These are phyloP conservation scores for Eupithecia abbreviata DNA, from an alignment of 2,888 invertebrate genomes.

Conservation along the genomic window DNA sequence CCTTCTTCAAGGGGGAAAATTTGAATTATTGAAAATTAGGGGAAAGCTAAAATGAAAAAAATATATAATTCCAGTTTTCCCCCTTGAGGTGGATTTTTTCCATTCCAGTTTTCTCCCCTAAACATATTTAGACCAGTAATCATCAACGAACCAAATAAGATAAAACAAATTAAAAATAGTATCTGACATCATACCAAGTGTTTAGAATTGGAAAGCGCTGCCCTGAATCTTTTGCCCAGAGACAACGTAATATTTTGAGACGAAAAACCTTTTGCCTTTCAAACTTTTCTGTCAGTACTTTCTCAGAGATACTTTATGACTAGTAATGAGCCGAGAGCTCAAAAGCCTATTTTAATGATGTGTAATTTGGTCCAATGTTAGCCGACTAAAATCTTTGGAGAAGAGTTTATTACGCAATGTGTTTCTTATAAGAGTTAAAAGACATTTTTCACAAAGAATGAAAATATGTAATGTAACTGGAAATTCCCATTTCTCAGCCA, in stretches of 20 bases:
- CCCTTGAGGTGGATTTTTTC: too few relatives aligned
- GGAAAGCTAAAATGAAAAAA: too few relatives aligned
- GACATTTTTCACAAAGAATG: neutral
- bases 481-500: too few relatives aligned
- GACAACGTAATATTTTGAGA: neutral
- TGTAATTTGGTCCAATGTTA: neutral
- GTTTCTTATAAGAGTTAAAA: neutral
- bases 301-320: constrained; percentile 2
- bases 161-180: too few relatives aligned
- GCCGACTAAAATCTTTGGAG: neutral
- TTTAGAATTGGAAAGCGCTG: neutral
- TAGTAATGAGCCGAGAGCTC: constrained; percentile 18
- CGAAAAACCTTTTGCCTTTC: constrained; percentile 6
- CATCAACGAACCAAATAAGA: too few relatives aligned
- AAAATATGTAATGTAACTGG: too few relatives aligned
- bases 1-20: too few relatives aligned
- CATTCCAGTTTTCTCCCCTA: too few relatives aligned
- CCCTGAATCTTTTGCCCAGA: neutral
- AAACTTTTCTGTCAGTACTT: neutral
- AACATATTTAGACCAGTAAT: too few relatives aligned
- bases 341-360: constrained; percentile 39
- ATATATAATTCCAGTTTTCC: too few relatives aligned
- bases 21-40: too few relatives aligned
- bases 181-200: too few relatives aligned
- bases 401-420: neutral